phyloP scores from a whole-genome alignment of 2,113 vertebrate genomes.

The Malaclemys terrapin region DNA sequence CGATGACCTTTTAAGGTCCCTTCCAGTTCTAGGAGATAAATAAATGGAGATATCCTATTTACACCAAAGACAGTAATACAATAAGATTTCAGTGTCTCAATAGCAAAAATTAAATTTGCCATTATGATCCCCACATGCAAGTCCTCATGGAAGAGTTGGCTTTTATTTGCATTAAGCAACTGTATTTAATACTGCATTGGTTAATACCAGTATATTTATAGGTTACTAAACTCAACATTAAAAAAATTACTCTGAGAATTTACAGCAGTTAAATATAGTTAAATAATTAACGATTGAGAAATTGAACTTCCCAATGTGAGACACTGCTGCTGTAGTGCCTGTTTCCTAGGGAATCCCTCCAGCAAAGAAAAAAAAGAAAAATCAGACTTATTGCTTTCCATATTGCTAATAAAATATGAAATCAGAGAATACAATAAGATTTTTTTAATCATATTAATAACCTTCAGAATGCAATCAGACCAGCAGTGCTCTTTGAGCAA shows the following conservation, averaged over 20 bases:
- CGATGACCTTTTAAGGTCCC: too few species aligned
- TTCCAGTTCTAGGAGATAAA: too few species aligned
- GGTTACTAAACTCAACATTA: constrained; percentile 65
- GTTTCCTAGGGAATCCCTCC: constrained; percentile 58
- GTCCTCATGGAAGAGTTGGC: neutral
- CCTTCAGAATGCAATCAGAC: constrained; percentile 73
- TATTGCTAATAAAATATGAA: constrained; percentile 78
- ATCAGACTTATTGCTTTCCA: constrained; percentile 70
- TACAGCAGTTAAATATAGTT: constrained; percentile 71
- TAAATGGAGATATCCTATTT: too few species aligned
- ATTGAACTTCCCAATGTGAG: constrained; percentile 72
- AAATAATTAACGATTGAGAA: constrained; percentile 77
- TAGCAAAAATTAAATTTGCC: constrained; percentile 49
- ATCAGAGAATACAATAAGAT: constrained; percentile 73
- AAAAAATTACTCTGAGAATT: constrained; percentile 73
- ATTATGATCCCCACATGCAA: neutral
- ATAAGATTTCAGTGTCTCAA: neutral
- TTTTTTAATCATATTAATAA: constrained; percentile 74
- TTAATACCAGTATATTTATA: constrained; percentile 62
- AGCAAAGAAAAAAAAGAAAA: constrained; percentile 47
- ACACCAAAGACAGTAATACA: constrained; percentile 15
- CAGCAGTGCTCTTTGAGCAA: constrained; percentile 62
- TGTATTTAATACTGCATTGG: neutral
- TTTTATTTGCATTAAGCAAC: neutral
- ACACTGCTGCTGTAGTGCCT: constrained; percentile 60